These are phyloP conservation scores for Brachypalpus laphriformis DNA, from an alignment of 2,888 invertebrate genomes.

Conservation along the genomic window DNA sequence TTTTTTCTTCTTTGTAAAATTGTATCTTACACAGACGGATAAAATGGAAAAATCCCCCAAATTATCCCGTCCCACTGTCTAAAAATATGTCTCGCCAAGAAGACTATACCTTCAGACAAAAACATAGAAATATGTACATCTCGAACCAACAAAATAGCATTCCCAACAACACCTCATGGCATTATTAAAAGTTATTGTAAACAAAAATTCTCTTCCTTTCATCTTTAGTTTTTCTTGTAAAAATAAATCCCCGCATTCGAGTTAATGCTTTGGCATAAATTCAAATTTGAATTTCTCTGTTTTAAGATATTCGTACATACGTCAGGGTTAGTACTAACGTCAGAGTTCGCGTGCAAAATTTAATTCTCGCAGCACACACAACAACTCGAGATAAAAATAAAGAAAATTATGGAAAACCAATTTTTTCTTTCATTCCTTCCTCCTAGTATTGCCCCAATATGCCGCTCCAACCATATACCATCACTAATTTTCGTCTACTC, in stretches of 20 bases:
- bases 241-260: slow-evolving; percentile 28
- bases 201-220: slow-evolving; percentile 33
- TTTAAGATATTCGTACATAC: background rate
- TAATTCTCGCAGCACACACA: background rate
- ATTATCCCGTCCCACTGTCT: slow-evolving; percentile 36
- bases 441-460: slow-evolving; percentile 3
- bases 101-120: slow-evolving; percentile 29
- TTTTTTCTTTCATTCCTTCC: background rate
- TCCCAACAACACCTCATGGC: background rate
- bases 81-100: slow-evolving; percentile 65
- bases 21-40: background rate
- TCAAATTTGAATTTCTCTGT: slow-evolving; percentile 5
- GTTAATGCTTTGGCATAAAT: slow-evolving; percentile 43
- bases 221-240: slow-evolving; percentile 22
- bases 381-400: slow-evolving; percentile 14
- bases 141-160: slow-evolving; percentile 9
- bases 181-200: slow-evolving; percentile 22
- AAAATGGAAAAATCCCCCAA: slow-evolving; percentile 3
- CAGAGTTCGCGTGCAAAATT: slow-evolving; percentile 57
- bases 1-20: background rate
- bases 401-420: slow-evolving; percentile 41
- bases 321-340: slow-evolving; percentile 54
- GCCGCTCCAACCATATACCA: background rate
- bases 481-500: slow-evolving; percentile 23
- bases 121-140: background rate